phyloP scores from a whole-genome alignment of 2,797 vertebrate species.

The Lindbergichthys nudifrons region DNA sequence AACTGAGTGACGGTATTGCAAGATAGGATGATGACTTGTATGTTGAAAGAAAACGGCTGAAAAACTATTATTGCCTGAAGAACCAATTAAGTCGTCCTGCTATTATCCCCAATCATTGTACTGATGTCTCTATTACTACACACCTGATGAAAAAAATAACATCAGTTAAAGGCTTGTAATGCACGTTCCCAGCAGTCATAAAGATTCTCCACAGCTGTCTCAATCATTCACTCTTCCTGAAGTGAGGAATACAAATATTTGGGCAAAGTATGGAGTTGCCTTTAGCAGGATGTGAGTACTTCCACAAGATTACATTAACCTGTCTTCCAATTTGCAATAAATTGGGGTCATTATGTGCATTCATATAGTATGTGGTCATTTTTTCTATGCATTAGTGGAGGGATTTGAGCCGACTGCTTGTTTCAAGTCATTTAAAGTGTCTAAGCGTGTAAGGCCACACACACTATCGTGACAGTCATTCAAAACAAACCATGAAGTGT shows the following conservation, averaged over 20 bases:
- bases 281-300: constrained; percentile 31
- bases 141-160: constrained; percentile 44
- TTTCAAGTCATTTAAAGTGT: neutral
- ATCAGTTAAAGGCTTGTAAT: constrained; percentile 54
- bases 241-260: constrained; percentile 25
- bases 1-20: constrained; percentile 1
- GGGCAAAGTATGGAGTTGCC: constrained; percentile 19
- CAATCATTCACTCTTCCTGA: constrained; percentile 44
- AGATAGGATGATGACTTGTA: constrained; percentile 19
- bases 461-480: neutral
- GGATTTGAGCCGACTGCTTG: neutral
- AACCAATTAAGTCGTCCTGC: constrained; percentile 53
- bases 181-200: constrained; percentile 23
- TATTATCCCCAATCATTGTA: constrained; percentile 41
- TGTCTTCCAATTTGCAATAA: constrained; percentile 68
- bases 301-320: constrained; percentile 43
- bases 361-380: constrained; percentile 58
- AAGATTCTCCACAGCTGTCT: constrained; percentile 46
- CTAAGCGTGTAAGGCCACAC: no score
- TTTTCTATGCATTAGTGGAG: constrained; percentile 2
- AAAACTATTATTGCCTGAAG: constrained; percentile 19
- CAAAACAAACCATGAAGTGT: neutral
- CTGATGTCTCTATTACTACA: constrained; percentile 51
- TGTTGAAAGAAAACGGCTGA: neutral
- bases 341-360: constrained; percentile 57